Percentiles rank a stretch among this genome's conserved stretches.
These are phyloP conservation scores for Nomada ruficornis DNA, from an alignment of 2,888 invertebrate species.

Conservation along the genomic window DNA sequence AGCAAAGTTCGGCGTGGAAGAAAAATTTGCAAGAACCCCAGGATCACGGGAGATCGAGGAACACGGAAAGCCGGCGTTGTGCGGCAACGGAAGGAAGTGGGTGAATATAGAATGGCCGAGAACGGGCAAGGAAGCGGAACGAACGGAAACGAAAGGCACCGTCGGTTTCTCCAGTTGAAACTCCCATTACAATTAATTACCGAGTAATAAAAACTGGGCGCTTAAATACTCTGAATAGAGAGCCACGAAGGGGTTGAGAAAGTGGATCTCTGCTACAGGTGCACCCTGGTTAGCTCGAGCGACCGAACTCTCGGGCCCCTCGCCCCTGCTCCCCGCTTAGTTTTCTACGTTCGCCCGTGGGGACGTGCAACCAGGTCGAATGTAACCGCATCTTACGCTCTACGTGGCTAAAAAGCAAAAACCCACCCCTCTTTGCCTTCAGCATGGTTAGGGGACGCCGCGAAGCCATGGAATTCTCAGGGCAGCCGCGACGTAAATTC, in stretches of 20 bases:
- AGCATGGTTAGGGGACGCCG: slow-evolving; percentile 14
- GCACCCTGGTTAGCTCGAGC: slow-evolving; percentile 37
- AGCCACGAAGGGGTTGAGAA: slow-evolving; percentile 34
- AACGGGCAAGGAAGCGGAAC: slow-evolving; percentile 30
- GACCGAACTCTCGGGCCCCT: slow-evolving; percentile 63
- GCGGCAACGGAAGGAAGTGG: background rate
- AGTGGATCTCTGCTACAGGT: slow-evolving; percentile 32
- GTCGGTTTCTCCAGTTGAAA: slow-evolving; percentile 57
- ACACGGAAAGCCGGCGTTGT: background rate
- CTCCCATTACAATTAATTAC: slow-evolving; percentile 71
- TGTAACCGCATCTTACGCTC: slow-evolving; percentile 69
- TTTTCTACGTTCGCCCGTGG: slow-evolving; percentile 46
- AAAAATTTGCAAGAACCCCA: background rate
- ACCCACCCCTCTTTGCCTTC: slow-evolving; percentile 23
- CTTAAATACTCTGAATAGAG: slow-evolving; percentile 54
- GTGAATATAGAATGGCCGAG: background rate
- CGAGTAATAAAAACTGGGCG: slow-evolving; percentile 64
- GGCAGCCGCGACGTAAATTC: slow-evolving; percentile 73
- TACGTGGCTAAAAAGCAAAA: slow-evolving; percentile 69
- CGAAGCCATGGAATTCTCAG: slow-evolving; percentile 69
- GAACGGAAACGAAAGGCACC: slow-evolving; percentile 32
- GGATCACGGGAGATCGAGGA: background rate
- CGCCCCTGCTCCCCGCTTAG: slow-evolving; percentile 35
- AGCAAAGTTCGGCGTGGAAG: background rate
- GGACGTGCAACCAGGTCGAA: slow-evolving; percentile 58